Evolutionary conservation across 2,113 vertebrate species (phyloP).

Genomic region (Mesembrinibis cayennensis): DNA sequence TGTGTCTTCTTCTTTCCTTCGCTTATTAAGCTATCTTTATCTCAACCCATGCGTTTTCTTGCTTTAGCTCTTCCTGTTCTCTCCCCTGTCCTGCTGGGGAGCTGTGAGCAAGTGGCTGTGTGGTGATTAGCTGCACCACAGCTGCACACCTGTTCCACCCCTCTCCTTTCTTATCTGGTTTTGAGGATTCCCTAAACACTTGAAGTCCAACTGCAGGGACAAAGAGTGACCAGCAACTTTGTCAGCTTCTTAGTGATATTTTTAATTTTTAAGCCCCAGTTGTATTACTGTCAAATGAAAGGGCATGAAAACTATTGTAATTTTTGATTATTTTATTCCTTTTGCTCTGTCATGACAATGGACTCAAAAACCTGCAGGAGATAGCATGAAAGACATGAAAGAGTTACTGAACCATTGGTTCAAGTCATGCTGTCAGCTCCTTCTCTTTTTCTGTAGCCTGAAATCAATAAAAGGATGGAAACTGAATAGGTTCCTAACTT

Average conservation of each 20-base stretch:
- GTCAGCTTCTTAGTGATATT: neutral
- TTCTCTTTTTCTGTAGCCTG: neutral
- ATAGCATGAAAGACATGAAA: conserved; percentile 27
- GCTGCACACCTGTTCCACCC: neutral
- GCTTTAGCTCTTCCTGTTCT: neutral
- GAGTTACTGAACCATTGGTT: neutral
- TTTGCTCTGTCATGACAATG: neutral
- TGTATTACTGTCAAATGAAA: neutral
- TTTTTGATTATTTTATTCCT: neutral
- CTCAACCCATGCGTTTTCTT: neutral
- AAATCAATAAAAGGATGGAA: conserved; percentile 7
- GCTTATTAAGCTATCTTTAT: neutral
- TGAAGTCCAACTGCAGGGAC: neutral
- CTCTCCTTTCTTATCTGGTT: neutral
- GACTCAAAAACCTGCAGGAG: conserved; percentile 14
- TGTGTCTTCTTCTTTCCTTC: neutral
- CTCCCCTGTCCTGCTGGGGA: neutral
- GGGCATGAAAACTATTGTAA: neutral
- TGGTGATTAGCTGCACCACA: neutral
- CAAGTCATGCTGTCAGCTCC: neutral
- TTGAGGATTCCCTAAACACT: neutral
- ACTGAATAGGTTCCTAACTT: neutral
- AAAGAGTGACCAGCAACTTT: neutral
- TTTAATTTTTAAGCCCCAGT: neutral
- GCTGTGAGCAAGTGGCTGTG: neutral